Evolutionary conservation across 2,888 invertebrate species (phyloP).

Genomic region (Caenorhabditis virilis): DNA sequence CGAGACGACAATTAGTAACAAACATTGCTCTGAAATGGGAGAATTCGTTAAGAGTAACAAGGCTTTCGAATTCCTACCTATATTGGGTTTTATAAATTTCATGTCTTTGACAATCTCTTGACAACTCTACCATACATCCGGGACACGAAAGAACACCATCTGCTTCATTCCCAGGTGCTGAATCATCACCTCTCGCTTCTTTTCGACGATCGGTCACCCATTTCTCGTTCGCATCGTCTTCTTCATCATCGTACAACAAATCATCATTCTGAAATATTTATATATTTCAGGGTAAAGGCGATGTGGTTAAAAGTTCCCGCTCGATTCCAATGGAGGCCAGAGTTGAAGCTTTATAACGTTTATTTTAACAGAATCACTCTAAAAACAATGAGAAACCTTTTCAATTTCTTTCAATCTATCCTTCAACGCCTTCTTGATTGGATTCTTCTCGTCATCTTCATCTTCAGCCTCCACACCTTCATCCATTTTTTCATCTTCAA

Average conservation of each 20-base stretch:
- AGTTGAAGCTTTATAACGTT: too few relatives aligned
- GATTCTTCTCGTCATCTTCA: conserved; percentile 38
- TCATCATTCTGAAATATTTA: conserved; percentile 20
- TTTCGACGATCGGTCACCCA: conserved; percentile 72
- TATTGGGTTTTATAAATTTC: conserved; percentile 73
- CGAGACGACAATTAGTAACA: conserved; percentile 73
- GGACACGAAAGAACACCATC: conserved; percentile 75
- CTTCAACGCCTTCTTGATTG: conserved; percentile 39
- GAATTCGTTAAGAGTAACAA: too few relatives aligned
- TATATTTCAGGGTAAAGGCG: not conserved
- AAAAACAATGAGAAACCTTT: conserved; percentile 10
- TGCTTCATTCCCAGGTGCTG: conserved; percentile 10
- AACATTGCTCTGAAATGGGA: conserved; percentile 73
- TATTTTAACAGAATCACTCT: not conserved
- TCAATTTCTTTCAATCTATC: conserved; percentile 39
- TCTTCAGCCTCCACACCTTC: conserved; percentile 24
- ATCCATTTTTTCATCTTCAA: conserved; percentile 11
- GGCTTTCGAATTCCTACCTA: conserved; percentile 52
- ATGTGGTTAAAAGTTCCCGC: too few relatives aligned
- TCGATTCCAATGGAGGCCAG: too few relatives aligned
- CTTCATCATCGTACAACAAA: conserved; percentile 73
- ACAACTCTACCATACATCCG: conserved; percentile 74
- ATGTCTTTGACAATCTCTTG: conserved; percentile 74
- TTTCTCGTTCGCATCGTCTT: conserved; percentile 73
- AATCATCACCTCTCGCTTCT: conserved; percentile 24